Base-by-base conservation (phyloP, 2,888 invertebrate genomes). In the Atethmia centrago region DNA sequence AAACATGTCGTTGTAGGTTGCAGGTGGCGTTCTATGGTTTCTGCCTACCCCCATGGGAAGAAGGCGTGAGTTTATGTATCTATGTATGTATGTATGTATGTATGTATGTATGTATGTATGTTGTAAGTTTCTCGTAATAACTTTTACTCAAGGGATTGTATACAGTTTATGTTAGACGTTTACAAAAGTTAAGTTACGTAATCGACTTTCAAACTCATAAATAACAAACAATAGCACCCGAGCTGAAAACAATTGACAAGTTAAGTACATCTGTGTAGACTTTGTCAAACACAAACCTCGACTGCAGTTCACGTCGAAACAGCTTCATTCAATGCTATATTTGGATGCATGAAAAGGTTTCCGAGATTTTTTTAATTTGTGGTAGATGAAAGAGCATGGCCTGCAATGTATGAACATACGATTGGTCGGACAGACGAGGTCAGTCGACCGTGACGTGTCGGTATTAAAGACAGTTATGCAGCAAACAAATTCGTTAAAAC, bases 181-280 rank as follows among this genome's bases (percentile, higher is more conserved):
- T 25, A 71, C 59, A 67, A 55, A 76, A 66, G 66, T 58, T 64
- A 51, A 53, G 40, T 61, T 68, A 56, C 51, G 45, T 59, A 49
- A 31, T 59, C 25, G 45, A 67, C 55, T 55, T 67, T 58, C 28
- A 53, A 82, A 56, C 51, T 64, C 59, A 45, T 59, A 66, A 42
- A 71, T 67, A 66, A 77, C n/a, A 67, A 65, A 53, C 53, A 62
- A 58, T 40, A 25, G 10, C 12, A 19, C 25, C 47, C 28, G 45
- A 49, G 62, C 45, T 58, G n/a, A 42, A 71, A 77, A 71, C 63
- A 51, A 71, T 63, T 64, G 69, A 64, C 66, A 69, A 59, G 42
- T 82, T 85, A 72, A 84, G 75, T 74, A 58, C 21, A 75, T 63
- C 73, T 62, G 14, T 25, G 55, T n/a, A 56, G 45, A 64, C 36